Evolutionary conservation across 2,113 vertebrate genomes (phyloP).

Genomic region (Phaethon lepturus): DNA sequence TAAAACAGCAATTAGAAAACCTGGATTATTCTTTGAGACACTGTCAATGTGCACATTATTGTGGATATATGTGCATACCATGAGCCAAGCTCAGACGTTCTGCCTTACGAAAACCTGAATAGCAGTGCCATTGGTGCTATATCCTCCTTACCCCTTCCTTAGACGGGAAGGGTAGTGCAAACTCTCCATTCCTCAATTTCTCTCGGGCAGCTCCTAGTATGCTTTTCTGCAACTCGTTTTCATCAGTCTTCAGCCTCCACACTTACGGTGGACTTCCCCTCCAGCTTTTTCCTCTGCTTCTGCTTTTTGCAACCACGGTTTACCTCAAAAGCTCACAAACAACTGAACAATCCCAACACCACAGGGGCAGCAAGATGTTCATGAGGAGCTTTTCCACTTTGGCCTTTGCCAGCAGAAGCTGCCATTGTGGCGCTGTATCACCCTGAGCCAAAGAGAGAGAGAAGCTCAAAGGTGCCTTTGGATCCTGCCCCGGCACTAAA

Average conservation of each 20-base stretch:
- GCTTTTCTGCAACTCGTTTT: background rate
- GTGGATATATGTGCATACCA: background rate
- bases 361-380: background rate
- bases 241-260: background rate
- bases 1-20: background rate
- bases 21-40: background rate
- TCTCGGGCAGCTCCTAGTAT: background rate
- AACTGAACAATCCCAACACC: background rate
- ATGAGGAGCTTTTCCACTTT: background rate
- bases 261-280: background rate
- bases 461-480: background rate
- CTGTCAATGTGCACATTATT: background rate
- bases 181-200: background rate
- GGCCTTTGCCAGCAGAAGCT: background rate
- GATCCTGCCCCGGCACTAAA: background rate
- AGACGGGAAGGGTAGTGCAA: background rate
- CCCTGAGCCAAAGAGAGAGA: background rate
- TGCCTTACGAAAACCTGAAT: background rate
- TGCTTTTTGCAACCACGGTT: background rate
- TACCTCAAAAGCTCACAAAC: background rate
- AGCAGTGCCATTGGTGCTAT: background rate
- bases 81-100: background rate
- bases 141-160: background rate
- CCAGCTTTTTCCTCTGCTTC: background rate
- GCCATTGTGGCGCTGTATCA: background rate